phyloP scores from a whole-genome alignment of 1,140 invertebrate genomes.

The Tetramorium simillimum region DNA sequence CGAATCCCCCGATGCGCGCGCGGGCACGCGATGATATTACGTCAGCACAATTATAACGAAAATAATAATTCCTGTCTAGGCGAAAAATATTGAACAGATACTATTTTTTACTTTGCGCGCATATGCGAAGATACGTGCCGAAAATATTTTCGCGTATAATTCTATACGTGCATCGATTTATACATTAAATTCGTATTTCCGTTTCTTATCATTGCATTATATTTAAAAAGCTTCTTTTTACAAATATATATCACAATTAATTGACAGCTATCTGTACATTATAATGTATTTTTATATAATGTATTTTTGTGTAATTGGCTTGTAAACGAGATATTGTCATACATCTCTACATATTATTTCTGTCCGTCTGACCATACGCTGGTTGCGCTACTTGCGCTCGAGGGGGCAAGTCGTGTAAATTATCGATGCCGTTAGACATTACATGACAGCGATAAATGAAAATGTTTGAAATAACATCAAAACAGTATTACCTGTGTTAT shows the following conservation, averaged over 20 bases:
- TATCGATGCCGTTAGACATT: not conserved
- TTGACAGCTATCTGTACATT: not conserved
- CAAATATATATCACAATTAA: not conserved
- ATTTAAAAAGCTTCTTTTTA: not conserved
- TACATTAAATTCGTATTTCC: not conserved
- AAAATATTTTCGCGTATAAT: not conserved
- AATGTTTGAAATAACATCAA: not conserved
- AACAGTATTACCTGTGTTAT: not conserved
- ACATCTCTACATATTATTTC: not conserved
- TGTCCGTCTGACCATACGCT: not conserved
- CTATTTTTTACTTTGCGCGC: not conserved
- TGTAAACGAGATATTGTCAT: not conserved
- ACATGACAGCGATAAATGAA: not conserved
- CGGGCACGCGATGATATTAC: not conserved
- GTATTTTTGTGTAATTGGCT: not conserved
- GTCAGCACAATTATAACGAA: constrained; percentile 7
- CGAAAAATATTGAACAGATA: not conserved
- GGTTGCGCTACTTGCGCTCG: constrained; percentile 17
- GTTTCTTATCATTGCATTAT: not conserved
- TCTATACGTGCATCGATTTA: not conserved
- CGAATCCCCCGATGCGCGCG: not conserved
- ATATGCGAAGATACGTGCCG: too few relatives aligned
- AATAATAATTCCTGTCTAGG: not conserved
- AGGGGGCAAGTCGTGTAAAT: not conserved
- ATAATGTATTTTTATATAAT: too few relatives aligned